Conservation (phyloP, 2,113 vertebrate genomes). For the Aegotheles bennettii region DNA sequence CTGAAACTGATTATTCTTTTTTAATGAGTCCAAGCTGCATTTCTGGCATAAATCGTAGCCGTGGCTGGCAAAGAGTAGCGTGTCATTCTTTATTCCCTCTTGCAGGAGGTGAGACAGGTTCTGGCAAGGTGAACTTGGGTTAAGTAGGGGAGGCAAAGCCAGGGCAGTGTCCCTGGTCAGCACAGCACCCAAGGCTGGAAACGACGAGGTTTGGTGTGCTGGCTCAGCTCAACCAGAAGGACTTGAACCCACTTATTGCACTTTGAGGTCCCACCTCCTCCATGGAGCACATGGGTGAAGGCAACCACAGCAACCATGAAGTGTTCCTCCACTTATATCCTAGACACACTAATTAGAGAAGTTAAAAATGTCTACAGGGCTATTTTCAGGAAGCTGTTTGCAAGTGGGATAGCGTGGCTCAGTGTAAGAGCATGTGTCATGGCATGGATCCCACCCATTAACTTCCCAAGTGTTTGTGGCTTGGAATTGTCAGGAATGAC, state of each 20-base stretch:
- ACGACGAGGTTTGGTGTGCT: accelerated
- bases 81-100: background rate
- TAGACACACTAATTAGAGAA: background rate
- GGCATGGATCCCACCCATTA: background rate
- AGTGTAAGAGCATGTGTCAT: background rate
- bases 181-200: background rate
- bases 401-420: background rate
- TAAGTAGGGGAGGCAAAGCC: background rate
- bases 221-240: too few species aligned
- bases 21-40: background rate
- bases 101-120: background rate
- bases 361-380: background rate
- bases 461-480: background rate
- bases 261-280: background rate
- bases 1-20: background rate
- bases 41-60: background rate
- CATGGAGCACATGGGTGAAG: background rate
- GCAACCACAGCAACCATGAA: background rate
- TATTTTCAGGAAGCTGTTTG: background rate
- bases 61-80: background rate
- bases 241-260: too few species aligned
- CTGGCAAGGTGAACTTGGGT: background rate
- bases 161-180: background rate
- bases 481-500: background rate
- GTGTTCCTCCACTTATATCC: background rate